Conservation (phyloP, 2,797 vertebrate species). For the Limnodromus scolopaceus region DNA sequence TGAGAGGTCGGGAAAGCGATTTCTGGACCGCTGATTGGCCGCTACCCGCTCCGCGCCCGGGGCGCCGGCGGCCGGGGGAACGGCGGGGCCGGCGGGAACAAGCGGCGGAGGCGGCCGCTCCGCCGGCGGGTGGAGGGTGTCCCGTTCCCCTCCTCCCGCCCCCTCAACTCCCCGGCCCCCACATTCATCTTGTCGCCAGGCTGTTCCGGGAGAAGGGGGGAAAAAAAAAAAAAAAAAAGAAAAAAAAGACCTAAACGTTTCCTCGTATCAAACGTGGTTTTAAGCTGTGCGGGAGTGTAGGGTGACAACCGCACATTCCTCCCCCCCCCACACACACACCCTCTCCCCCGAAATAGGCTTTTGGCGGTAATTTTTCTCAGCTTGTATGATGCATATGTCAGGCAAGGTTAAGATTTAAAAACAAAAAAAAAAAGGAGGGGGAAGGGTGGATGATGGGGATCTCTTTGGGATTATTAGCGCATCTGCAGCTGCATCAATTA, state of each 20-base stretch:
- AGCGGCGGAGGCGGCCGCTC: too few species aligned
- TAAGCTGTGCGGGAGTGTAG: neutral
- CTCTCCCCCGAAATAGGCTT: neutral
- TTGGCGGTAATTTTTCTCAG: neutral
- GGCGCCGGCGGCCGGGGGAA: neutral
- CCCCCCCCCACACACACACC: neutral
- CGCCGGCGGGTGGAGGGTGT: too few species aligned
- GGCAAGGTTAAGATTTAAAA: neutral
- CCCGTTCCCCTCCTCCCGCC: too few species aligned
- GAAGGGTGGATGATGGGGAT: neutral
- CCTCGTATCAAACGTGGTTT: neutral
- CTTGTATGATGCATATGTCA: neutral
- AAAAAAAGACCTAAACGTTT: neutral
- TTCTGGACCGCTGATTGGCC: conserved; percentile 69
- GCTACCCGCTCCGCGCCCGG: neutral
- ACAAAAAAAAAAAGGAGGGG: rapidly evolving
- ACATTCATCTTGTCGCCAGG: conserved; percentile 10
- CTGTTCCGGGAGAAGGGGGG: neutral
- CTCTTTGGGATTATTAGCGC: neutral
- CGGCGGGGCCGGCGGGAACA: neutral
- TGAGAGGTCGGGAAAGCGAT: conserved; percentile 40
- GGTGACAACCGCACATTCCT: neutral
- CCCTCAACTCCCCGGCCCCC: too few species aligned
- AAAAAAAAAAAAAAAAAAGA: neutral
- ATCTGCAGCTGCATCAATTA: conserved; percentile 27